Base-by-base conservation (phyloP, 2,888 invertebrate genomes). In the Rhimphoctona megacephalus region DNA sequence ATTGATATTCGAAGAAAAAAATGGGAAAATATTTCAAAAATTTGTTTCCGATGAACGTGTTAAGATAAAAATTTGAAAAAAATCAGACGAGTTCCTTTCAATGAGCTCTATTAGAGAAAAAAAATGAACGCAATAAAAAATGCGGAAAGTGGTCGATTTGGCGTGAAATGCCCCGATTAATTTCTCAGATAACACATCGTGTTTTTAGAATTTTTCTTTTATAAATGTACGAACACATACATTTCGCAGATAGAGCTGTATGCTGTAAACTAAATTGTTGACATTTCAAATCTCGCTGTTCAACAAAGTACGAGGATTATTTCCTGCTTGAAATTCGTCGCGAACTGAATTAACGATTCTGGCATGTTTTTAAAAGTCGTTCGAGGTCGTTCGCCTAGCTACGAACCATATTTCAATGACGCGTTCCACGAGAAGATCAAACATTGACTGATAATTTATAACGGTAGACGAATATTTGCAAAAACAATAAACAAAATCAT, bases 231-330 rank as follows among this genome's bases (percentile, higher is more conserved):
- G 17, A 61, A 30, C 3, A 11, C 14, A 57, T 14, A 30, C 25
- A 14, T 17, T 30, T 57, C 57, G 11, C n/a, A 14, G n/a, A 25
- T 11, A 54, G 57, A 57, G 25, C 25, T 8, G 25, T 9, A 8
- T 6, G 52, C 14, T 57, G 22, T 25, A 0, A 57, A 14, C 14
- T n/a, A 14, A 5, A 57, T 57, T 22, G 46, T 19, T 30, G 30
- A 70, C 43, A 70, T 49, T 70, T 49, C 17, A 30, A 70, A 49
- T 49, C n/a, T 30, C 17, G 9, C 9, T 33, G 70, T 70, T 49
- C 30, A 49, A 70, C 33, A 19, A 49, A 30, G 8, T 30, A 49
- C 14, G 39, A 46, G 30, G 2, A 30, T 70, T 49, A 49, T 70
- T 49, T 70, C 19, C n/a, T 19, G 22, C 2, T 70, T 8, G 22